These are phyloP conservation scores for Mylabris phalerata DNA, from an alignment of 1,140 invertebrate species.

Conservation along the genomic window DNA sequence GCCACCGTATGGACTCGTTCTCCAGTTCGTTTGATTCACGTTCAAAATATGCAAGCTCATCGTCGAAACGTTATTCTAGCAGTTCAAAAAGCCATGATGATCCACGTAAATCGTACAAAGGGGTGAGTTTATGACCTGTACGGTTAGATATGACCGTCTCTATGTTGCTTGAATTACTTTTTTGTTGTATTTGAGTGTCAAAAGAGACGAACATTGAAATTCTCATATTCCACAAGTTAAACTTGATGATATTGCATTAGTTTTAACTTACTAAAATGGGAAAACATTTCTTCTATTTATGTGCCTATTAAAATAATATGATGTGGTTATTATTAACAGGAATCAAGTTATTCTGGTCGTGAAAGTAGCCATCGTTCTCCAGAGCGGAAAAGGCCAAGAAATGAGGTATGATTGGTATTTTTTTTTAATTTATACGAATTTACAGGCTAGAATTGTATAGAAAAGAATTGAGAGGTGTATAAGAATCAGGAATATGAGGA, in stretches of 20 bases:
- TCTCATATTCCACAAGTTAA: constrained; percentile 16
- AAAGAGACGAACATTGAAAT: constrained; percentile 12
- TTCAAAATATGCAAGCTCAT: constrained; percentile 24
- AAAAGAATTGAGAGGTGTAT: background rate
- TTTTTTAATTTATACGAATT: constrained; percentile 13
- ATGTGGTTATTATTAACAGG: constrained; percentile 22
- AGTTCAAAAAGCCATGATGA: constrained; percentile 21
- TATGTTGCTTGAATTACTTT: constrained; percentile 17
- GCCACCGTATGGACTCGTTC: constrained; percentile 15
- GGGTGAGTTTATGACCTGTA: constrained; percentile 21
- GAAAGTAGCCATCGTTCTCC: constrained; percentile 33
- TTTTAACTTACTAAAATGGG: constrained; percentile 17
- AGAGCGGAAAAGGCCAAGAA: constrained; percentile 35
- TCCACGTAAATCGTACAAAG: constrained; percentile 31
- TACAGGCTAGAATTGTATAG: constrained; percentile 11
- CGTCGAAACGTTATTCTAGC: constrained; percentile 24
- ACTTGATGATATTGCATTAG: background rate
- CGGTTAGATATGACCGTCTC: constrained; percentile 4
- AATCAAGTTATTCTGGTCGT: constrained; percentile 25
- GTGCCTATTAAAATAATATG: too few species aligned
- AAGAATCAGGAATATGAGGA: background rate
- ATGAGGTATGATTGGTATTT: constrained; percentile 32
- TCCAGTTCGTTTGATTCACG: constrained; percentile 24
- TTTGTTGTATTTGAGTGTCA: constrained; percentile 13
- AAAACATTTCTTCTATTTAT: constrained; percentile 3